These are phyloP conservation scores for Eupeodes luniger DNA, from an alignment of 2,888 invertebrate species.

Conservation along the genomic window DNA sequence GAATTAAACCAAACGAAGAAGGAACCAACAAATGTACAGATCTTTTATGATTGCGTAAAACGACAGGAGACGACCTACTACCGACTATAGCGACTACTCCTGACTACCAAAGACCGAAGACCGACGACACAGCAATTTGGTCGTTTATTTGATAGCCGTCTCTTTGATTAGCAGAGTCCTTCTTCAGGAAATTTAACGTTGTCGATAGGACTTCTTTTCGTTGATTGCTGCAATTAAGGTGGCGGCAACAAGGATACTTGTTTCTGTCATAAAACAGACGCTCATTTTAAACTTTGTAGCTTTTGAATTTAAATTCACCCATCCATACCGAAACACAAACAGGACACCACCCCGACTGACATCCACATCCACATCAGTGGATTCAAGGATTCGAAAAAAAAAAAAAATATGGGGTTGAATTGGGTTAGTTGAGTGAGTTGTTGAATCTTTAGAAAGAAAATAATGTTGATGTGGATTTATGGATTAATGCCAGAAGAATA, in stretches of 20 bases:
- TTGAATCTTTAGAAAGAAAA: constrained; percentile 28
- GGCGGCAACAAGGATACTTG: constrained; percentile 55
- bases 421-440: neutral
- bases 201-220: constrained; percentile 58
- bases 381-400: neutral
- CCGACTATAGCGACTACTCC: too few species aligned
- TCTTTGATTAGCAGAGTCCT: constrained; percentile 68
- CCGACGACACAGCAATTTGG: constrained; percentile 50
- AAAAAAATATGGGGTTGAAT: constrained; percentile 16
- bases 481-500: neutral
- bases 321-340: neutral
- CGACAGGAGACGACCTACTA: constrained; percentile 44
- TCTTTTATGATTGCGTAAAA: constrained; percentile 72
- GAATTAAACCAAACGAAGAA: constrained; percentile 6
- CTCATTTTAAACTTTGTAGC: constrained; percentile 59
- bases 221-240: constrained; percentile 67
- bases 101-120: neutral
- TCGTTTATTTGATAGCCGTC: constrained; percentile 63
- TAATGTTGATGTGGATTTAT: constrained; percentile 50
- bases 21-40: constrained; percentile 25
- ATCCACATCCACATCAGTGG: neutral
- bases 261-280: constrained; percentile 58
- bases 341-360: too few species aligned
- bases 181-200: constrained; percentile 51
- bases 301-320: constrained; percentile 22